Evolutionary conservation across 2,888 invertebrate genomes (phyloP), one percentile per base, ranked within the genome.

Genomic region (Drosophila anomalipes): DNA sequence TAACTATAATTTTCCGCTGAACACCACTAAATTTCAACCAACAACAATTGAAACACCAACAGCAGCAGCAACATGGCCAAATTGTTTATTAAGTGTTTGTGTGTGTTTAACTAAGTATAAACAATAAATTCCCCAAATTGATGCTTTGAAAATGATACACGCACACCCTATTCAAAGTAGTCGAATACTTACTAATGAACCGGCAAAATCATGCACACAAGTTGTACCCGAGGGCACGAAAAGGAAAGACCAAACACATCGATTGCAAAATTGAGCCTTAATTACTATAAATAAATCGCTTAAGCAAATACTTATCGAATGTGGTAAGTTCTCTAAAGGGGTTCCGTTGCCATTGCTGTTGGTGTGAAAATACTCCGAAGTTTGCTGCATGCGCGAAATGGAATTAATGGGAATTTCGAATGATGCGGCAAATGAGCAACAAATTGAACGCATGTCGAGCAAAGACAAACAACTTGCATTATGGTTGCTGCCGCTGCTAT

Each of bases 351-450:
- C 41, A 49, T 39, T 41, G 47, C 37, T 37, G 16, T 19, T 53
- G 70, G 52, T 65, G 70, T 56, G 76, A 63, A 74, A 74, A 52
- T 52, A 41, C 62, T 70, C 75, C 72, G 83, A 80, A 33, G 73
- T 67, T 58, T 76, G 79, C 67, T 73, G 35, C 32, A 49, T 37
- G 51, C 41, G 61, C 39, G 56, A 58, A 62, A 59, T 62, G 80
- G 26, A 84, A 63, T 85, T 89, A 74, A 65, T 62, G 62, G 4
- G 81, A 79, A 79, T 81, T 79, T 85, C 83, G 86, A 78, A 85
- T 85, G 89, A 86, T 74, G 89, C 88, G 86, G 89, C 86, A 89
- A 86, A 89, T 86, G 72, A 87, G 87, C 73, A 69, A 60, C 82
- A 78, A 89, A 86, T 86, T 79, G 74, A 74, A 66, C 57, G 73